Percentiles rank a stretch among this genome's conserved stretches.
phyloP scores from a whole-genome alignment of 2,797 vertebrate species.

The Benthosema pterotum region DNA sequence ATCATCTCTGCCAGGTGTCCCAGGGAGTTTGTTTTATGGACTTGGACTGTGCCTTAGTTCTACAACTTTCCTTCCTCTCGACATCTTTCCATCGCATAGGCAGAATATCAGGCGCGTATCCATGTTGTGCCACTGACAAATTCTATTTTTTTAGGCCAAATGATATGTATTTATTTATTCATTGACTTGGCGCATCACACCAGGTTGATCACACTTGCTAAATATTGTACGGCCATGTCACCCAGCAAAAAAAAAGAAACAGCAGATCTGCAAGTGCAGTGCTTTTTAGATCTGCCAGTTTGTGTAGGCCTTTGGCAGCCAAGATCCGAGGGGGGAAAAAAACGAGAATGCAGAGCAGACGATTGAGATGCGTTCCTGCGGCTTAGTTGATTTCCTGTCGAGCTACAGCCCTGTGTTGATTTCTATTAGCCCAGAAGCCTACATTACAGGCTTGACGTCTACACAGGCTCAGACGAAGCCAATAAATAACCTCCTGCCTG shows the following conservation, averaged over 20 bases:
- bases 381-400: slow-evolving; percentile 50
- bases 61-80: slow-evolving; percentile 39
- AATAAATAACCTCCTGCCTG: slow-evolving; percentile 76
- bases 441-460: slow-evolving; percentile 66
- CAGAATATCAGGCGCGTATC: slow-evolving; percentile 28
- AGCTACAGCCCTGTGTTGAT: slow-evolving; percentile 57
- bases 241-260: too few species aligned
- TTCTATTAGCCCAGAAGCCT: slow-evolving; percentile 65
- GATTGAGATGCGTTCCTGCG: slow-evolving; percentile 38
- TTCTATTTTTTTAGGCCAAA: slow-evolving; percentile 35
- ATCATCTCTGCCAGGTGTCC: slow-evolving; percentile 48
- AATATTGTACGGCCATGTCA: too few species aligned
- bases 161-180: too few species aligned
- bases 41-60: slow-evolving; percentile 35
- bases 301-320: slow-evolving; percentile 14
- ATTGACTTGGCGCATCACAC: too few species aligned
- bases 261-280: too few species aligned
- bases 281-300: too few species aligned
- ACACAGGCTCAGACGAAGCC: slow-evolving; percentile 68
- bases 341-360: slow-evolving; percentile 31
- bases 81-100: slow-evolving; percentile 19
- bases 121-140: slow-evolving; percentile 36
- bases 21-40: slow-evolving; percentile 55
- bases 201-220: too few species aligned
- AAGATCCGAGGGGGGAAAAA: slow-evolving; percentile 14